Evolutionary conservation across 2,113 vertebrate species (phyloP).

Genomic region (Heterotis niloticus): DNA sequence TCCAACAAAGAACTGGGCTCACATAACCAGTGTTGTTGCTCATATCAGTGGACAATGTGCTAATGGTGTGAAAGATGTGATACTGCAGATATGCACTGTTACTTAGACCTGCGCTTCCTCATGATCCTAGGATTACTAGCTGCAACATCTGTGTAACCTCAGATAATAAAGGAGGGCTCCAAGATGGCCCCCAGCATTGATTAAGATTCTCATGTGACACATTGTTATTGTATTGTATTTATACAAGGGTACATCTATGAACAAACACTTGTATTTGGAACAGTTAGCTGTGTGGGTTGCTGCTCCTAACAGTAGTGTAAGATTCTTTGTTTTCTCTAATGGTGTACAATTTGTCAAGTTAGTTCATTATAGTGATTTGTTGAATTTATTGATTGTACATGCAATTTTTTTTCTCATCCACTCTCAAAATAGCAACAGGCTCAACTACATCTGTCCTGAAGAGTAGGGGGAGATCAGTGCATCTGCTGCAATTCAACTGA

Average conservation of each 20-base stretch:
- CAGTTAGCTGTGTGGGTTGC: no score
- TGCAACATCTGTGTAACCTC: constrained; percentile 19
- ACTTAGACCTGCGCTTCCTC: neutral
- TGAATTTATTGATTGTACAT: neutral
- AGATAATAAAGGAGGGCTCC: constrained; percentile 4
- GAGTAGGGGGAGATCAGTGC: no score
- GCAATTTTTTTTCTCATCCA: neutral
- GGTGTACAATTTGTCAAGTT: neutral
- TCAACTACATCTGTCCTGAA: no score
- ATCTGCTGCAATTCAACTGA: no score
- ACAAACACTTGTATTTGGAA: no score
- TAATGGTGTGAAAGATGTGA: neutral
- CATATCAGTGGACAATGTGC: no score
- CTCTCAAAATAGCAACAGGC: neutral
- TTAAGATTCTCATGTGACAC: constrained; percentile 14
- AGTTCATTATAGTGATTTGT: neutral
- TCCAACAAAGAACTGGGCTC: no score
- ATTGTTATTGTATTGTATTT: constrained; percentile 16
- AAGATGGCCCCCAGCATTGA: neutral
- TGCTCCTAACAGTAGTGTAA: no score
- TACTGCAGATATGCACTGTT: neutral
- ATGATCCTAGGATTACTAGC: neutral
- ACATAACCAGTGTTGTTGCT: no score
- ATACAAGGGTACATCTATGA: no score
- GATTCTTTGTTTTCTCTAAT: neutral